Evolutionary conservation across 2,113 vertebrate species (phyloP), one percentile per base, ranked within the genome.

Genomic region (Trichomycterus rosablanca): DNA sequence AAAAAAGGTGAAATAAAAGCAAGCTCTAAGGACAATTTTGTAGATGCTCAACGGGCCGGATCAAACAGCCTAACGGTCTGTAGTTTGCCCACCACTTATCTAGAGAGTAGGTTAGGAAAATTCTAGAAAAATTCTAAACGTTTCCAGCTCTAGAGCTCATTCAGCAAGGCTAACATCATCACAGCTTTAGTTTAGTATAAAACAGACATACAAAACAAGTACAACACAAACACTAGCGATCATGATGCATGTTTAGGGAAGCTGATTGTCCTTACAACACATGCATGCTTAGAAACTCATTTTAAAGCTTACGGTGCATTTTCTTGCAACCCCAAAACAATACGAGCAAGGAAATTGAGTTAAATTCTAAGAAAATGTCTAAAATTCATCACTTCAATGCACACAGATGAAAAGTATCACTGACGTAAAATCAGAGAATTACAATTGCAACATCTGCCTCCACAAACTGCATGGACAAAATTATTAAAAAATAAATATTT

Each of bases 231-330:
- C 34, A 45, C 46, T 22, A 34, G 23, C 16, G 57, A 12, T 22
- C 6, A 20, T 14, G 52, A 22, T 39, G 37, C 37, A 32, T 63
- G 32, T 7, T 30, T 30, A 11, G 48, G 23, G 20, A n/a, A 62
- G 50, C n/a, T 42, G 63, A 66, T 59, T 59, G 59, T 67, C 64
- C 63, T 63, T 58, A 70, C 58, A 69, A 63, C 52, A 53, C 51
- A 56, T 56, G 63, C 72, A 67, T 74, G 72, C 72, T 63, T 28
- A 22, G 51, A 66, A 42, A 49, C 52, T 48, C 59, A n/a, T 59
- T 48, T 12, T 54, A 19, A 64, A 48, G 15, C 20, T 48, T 63
- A 66, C 30, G 66, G n/a, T 55, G 23, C 43, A 40, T 46, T 32
- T 44, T 48, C 16, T 37, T 51, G 12, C 5, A 40, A 66, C 18